Percentiles rank a stretch among this genome's conserved stretches.
These are phyloP conservation scores for Omphaloscelis lunosa DNA, from an alignment of 2,888 invertebrate species.

Conservation along the genomic window DNA sequence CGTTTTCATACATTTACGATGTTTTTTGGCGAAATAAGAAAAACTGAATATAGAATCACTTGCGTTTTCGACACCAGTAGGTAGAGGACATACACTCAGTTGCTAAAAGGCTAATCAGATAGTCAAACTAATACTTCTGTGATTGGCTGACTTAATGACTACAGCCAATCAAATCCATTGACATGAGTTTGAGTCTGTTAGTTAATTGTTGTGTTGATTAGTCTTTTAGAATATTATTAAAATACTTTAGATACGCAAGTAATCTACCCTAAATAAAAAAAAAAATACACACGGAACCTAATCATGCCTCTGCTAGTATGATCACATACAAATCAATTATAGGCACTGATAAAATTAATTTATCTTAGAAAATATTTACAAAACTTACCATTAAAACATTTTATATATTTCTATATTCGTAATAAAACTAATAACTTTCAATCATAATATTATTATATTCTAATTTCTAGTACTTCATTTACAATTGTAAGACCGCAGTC, in stretches of 20 bases:
- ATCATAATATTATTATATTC: conserved; percentile 60
- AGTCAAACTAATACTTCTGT: neutral
- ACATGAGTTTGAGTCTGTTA: neutral
- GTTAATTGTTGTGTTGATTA: neutral
- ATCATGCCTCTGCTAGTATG: conserved; percentile 42
- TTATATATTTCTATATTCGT: conserved; percentile 58
- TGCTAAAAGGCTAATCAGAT: neutral
- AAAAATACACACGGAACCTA: conserved; percentile 49
- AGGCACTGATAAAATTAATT: conserved; percentile 77
- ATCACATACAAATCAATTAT: conserved; percentile 62
- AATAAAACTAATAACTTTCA: conserved; percentile 66
- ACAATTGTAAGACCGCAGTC: conserved; percentile 42
- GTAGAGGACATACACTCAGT: neutral
- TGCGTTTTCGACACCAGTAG: conserved; percentile 1
- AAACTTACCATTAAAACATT: conserved; percentile 67
- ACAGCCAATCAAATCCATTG: neutral
- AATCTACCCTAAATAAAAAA: conserved; percentile 23
- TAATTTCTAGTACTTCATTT: conserved; percentile 65
- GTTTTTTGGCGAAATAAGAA: conserved; percentile 27
- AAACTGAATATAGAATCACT: conserved; percentile 32
- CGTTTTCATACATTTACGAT: conserved; percentile 21
- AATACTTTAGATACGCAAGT: conserved; percentile 42
- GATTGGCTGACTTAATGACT: too few relatives aligned
- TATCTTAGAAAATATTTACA: conserved; percentile 77
- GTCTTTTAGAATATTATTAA: neutral